phyloP scores from a whole-genome alignment of 2,888 invertebrate species.

The Stomorhina lunata region DNA sequence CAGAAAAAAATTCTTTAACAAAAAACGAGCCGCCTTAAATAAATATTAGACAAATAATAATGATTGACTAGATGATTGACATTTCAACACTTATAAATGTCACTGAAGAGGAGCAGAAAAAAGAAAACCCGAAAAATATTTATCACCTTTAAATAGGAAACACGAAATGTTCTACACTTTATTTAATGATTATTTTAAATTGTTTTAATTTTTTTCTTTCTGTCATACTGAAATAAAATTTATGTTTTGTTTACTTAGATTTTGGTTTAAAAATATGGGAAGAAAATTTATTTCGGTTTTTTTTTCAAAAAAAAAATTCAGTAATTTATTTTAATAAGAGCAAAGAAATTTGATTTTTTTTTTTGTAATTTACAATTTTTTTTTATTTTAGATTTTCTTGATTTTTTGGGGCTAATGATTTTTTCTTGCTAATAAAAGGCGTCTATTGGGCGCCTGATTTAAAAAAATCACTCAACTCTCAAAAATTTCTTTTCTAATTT shows the following conservation, averaged over 20 bases:
- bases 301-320: not conserved
- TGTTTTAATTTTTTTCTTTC: not conserved
- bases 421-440: not conserved
- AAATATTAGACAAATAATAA: constrained; percentile 59
- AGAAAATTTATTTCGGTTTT: constrained; percentile 12
- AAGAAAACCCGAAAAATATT: constrained; percentile 4
- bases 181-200: constrained; percentile 31
- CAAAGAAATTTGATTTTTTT: no score
- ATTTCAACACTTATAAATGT: constrained; percentile 78
- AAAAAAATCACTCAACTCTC: not conserved
- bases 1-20: not conserved
- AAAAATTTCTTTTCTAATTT: no score
- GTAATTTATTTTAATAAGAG: constrained; percentile 14
- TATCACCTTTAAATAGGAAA: not conserved
- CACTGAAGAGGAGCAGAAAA: constrained; percentile 60
- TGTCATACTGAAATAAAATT: constrained; percentile 34
- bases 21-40: constrained; percentile 56
- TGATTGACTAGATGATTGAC: constrained; percentile 73
- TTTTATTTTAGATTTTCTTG: constrained; percentile 46
- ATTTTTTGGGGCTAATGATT: no score
- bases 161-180: constrained; percentile 2
- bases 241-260: constrained; percentile 52
- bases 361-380: constrained; percentile 30
- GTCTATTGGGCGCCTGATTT: constrained; percentile 23
- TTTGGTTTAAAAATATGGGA: constrained; percentile 6